A percentile compares a stretch with the other conserved stretches of the same genome.
Conservation (phyloP, 2,113 vertebrate genomes). For the Thamnaconus septentrionalis region DNA sequence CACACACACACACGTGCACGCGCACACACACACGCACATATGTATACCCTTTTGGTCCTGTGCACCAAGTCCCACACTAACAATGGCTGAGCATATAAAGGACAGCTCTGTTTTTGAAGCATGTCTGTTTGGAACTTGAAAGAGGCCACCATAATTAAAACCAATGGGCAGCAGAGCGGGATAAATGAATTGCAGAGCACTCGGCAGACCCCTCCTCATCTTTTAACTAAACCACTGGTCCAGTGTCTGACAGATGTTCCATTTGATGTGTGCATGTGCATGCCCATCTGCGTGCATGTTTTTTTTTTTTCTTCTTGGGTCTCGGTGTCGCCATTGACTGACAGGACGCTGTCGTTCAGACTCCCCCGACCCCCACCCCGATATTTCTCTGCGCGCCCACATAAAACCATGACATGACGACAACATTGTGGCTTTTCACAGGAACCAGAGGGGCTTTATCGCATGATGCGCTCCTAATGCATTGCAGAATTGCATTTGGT, state of each 20-base stretch:
- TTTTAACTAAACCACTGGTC: slow-evolving; percentile 85
- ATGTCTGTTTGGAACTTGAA: slow-evolving; percentile 88
- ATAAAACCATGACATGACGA: no score
- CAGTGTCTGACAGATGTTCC: slow-evolving; percentile 93
- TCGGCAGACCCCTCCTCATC: slow-evolving; percentile 54
- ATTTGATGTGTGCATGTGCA: slow-evolving; percentile 80
- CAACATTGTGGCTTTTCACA: no score
- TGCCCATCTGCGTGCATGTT: slow-evolving; percentile 28
- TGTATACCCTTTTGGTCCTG: not conserved
- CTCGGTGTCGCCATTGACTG: slow-evolving; percentile 11
- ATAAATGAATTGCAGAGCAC: slow-evolving; percentile 81
- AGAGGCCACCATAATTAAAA: slow-evolving; percentile 92
- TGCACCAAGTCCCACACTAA: slow-evolving; percentile 46
- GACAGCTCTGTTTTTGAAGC: slow-evolving; percentile 85
- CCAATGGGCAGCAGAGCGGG: slow-evolving; percentile 92
- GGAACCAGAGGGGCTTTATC: not conserved
- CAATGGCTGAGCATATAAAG: slow-evolving; percentile 84
- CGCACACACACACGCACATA: slow-evolving; percentile 1
- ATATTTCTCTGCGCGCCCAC: no score
- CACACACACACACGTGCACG: slow-evolving; percentile 15
- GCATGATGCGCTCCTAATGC: not conserved
- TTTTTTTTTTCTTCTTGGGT: slow-evolving; percentile 6
- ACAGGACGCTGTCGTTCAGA: slow-evolving; percentile 10
- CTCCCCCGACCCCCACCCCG: no score
- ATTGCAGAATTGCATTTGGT: not conserved